Evolutionary conservation across 1,140 invertebrate genomes (phyloP), one percentile per base, ranked within the genome.

Genomic region (Ips typographus): DNA sequence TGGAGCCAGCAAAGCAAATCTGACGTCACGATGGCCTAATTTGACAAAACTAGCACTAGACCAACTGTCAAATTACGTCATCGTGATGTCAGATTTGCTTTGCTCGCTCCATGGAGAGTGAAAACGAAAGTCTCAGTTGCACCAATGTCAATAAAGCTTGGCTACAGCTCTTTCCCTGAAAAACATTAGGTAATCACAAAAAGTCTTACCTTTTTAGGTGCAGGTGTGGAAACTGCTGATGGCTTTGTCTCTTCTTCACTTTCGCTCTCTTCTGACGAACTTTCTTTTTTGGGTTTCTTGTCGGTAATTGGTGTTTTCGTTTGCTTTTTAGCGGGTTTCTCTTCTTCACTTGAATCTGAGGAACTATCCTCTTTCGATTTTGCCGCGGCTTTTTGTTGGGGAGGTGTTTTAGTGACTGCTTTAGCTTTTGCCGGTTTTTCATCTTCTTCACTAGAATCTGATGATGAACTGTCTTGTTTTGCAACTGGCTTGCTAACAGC

Each of bases 301-400:
- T 22, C 22, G 22, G 22, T 22, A 22, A 22, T 22, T 22, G 22
- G 22, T 22, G 22, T 22, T 22, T 22, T 6, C 40, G n/a, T 65
- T 55, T 5, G 8, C 42, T 41, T 59, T 40, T 72, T 84, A 82
- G 40, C 83, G 82, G 4, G 75, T 72, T 38, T 73, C 52, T 6
- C 75, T 65, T 78, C 71, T 38, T 72, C 71, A 63, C 72, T 74
- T 8, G 73, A 74, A 38, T 78, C 77, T 38, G 69, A 72, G 57
- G 70, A 72, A 66, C 72, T 76, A 56, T 76, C 74, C 60, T 78
- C 66, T 22, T 76, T 77, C 51, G 71, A 51, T 40, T 64, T 65
- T 51, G 52, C 39, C 37, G 57, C 40, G 37, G 49, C n/a, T 47
- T 67, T 70, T 58, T 44, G 44, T 5, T 58, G 53, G 66, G 36